Conservation (phyloP, 2,113 vertebrate species). For the Gambusia holbrooki region DNA sequence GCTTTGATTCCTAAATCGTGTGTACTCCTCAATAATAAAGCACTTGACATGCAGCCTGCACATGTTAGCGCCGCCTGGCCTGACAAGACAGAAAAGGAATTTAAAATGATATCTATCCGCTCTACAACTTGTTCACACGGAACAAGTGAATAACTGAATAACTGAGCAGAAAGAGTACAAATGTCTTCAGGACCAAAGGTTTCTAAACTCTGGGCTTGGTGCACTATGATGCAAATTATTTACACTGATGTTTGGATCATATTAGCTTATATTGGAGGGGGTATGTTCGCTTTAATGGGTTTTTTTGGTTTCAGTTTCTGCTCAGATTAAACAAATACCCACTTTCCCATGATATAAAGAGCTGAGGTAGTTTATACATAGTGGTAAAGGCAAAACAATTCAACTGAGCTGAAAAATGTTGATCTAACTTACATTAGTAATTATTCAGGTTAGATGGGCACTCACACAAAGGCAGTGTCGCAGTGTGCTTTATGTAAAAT, state of each 20-base stretch:
- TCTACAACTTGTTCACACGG: background rate
- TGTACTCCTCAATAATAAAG: slow-evolving; percentile 53
- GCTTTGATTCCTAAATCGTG: slow-evolving; percentile 33
- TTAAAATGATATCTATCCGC: slow-evolving; percentile 8
- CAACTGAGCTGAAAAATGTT: background rate
- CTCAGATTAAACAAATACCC: background rate
- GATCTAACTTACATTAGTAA: background rate
- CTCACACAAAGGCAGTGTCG: too few relatives aligned
- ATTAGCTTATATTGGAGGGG: background rate
- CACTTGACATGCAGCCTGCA: slow-evolving; percentile 48
- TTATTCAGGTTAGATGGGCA: background rate
- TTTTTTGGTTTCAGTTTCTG: slow-evolving; percentile 8
- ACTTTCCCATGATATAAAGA: background rate
- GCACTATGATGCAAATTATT: background rate
- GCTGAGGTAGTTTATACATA: background rate
- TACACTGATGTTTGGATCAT: background rate
- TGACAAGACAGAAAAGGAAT: slow-evolving; percentile 6
- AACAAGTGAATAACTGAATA: background rate
- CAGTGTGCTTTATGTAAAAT: too few relatives aligned
- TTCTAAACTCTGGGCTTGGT: background rate
- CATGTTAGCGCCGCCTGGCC: slow-evolving; percentile 22
- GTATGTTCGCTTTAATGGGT: slow-evolving; percentile 1
- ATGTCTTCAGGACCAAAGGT: background rate
- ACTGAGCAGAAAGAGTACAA: background rate
- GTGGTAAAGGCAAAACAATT: background rate